Evolutionary conservation across 2,113 vertebrate species (phyloP).

Genomic region (Guaruba guarouba): DNA sequence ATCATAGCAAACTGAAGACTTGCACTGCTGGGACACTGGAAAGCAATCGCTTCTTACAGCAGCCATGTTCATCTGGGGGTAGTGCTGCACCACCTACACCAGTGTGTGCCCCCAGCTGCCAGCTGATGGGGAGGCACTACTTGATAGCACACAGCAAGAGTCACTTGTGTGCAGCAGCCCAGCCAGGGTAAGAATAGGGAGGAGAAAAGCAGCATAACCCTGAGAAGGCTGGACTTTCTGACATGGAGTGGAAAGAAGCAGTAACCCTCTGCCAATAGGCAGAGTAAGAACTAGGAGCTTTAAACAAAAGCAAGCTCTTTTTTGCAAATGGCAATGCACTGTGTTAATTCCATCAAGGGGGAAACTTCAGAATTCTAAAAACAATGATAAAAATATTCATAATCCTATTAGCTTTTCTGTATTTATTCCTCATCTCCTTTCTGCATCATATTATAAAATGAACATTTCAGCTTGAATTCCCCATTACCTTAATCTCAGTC

Average conservation of each 20-base stretch:
- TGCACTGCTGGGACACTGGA: neutral
- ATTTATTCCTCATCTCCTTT: neutral
- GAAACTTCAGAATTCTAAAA: neutral
- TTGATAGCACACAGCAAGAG: rapidly evolving
- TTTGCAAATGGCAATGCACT: neutral
- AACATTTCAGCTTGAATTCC: neutral
- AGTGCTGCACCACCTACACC: neutral
- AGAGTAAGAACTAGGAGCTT: neutral
- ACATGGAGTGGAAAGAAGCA: neutral
- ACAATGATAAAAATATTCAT: neutral
- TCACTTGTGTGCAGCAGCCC: neutral
- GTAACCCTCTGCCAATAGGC: neutral
- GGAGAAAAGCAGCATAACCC: neutral
- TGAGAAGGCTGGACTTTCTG: neutral
- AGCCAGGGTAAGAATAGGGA: neutral
- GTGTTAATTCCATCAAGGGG: neutral
- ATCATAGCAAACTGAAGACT: neutral
- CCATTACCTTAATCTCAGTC: neutral
- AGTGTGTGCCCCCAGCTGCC: neutral
- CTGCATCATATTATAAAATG: neutral
- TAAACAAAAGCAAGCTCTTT: neutral
- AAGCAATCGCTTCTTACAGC: neutral
- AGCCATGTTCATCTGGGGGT: rapidly evolving
- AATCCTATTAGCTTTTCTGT: neutral
- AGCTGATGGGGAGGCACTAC: neutral